Evolutionary conservation across 2,888 invertebrate genomes (phyloP), one percentile per base, ranked within the genome.

Genomic region (Morpho helenor): DNA sequence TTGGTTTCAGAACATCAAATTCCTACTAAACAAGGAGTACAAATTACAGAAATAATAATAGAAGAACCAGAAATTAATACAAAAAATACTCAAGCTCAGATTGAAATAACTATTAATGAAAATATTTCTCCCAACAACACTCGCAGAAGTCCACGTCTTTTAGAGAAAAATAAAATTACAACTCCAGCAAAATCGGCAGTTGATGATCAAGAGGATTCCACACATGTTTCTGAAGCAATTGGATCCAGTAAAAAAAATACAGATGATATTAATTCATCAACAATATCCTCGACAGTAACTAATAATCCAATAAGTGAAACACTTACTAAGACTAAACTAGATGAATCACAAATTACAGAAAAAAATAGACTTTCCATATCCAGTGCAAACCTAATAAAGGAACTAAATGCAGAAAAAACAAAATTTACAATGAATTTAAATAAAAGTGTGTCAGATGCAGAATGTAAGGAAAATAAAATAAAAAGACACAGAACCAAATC

Each of bases 401-500:
- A 74, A 50, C 59, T 80, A 62, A 69, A 73, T 43, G 66, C 59
- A 51, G 67, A 69, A 52, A 65, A 68, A 3, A 75, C 65, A 41
- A 65, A 61, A 22, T 63, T 31, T 31, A 31, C 31, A 46, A 43
- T 57, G 55, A 58, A 68, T 60, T 60, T 77, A 9, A 85, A 82
- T 63, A 87, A 80, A 71, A 84, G 78, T 57, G 68, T 74, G 8
- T 73, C 84, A 53, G 69, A 68, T 49, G 47, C 77, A 56, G 72
- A 75, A 48, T 64, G 67, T 57, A 23, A 63, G 47, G 66, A 60
- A 42, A 68, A 66, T 52, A 72, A 72, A 66, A 68, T 39, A 52
- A 81, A 80, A 66, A 79, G 81, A 60, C 74, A 73, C 49, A 76
- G 86, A 72, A 82, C 83, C 16, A 83, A 80, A 64, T 87, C 88